Evolutionary conservation across 1,140 invertebrate species (phyloP).

Genomic region (Nasonia giraulti): DNA sequence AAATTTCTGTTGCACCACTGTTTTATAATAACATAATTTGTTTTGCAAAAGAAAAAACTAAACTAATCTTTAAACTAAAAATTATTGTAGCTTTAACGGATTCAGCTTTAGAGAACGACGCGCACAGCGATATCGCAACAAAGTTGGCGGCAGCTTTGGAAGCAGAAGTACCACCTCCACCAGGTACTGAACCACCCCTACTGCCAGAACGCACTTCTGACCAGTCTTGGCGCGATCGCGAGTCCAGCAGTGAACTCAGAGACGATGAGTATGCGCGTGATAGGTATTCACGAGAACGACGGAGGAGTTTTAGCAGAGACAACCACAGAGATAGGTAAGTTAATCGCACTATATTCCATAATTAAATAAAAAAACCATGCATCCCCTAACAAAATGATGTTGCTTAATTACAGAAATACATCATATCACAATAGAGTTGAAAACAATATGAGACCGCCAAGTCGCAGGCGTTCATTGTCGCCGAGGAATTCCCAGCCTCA

Average conservation of each 20-base stretch:
- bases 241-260: constrained; percentile 32
- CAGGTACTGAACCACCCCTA: constrained; percentile 71
- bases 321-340: constrained; percentile 69
- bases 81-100: constrained; percentile 60
- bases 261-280: constrained; percentile 56
- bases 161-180: constrained; percentile 70
- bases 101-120: constrained; percentile 60
- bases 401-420: constrained; percentile 52
- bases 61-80: constrained; percentile 39
- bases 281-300: constrained; percentile 67
- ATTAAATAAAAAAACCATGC: neutral
- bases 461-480: constrained; percentile 67
- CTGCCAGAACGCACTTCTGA: constrained; percentile 61
- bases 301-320: constrained; percentile 70
- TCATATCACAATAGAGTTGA: constrained; percentile 66
- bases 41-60: neutral
- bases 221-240: constrained; percentile 38
- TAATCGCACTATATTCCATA: neutral
- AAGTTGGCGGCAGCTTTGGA: constrained; percentile 67
- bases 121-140: constrained; percentile 59
- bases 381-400: neutral
- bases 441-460: constrained; percentile 66
- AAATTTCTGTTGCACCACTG: neutral
- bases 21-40: neutral
- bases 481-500: constrained; percentile 58